phyloP scores from a whole-genome alignment of 2,888 invertebrate genomes.

The Epicampocera succincta region DNA sequence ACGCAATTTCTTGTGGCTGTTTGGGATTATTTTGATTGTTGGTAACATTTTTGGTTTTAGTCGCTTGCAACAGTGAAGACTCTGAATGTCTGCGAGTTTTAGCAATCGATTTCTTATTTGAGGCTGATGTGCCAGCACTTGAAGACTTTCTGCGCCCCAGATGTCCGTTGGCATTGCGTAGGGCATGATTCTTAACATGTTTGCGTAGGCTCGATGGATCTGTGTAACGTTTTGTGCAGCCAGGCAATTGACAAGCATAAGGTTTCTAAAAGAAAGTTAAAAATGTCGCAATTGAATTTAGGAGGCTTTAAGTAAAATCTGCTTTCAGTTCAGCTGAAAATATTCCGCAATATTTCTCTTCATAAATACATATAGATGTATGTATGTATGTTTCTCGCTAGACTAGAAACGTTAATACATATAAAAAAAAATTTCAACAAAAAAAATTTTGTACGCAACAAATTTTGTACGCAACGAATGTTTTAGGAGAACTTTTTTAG shows the following conservation, averaged over 20 bases:
- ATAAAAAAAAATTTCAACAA: too few species aligned
- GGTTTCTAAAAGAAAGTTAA: conserved; percentile 87
- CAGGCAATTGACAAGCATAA: conserved; percentile 93
- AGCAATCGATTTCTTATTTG: conserved; percentile 51
- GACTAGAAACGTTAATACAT: too few species aligned
- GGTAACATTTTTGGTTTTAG: conserved; percentile 51
- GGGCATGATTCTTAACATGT: conserved; percentile 92
- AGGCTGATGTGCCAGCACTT: conserved; percentile 62
- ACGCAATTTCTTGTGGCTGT: conserved; percentile 32
- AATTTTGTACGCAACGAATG: too few species aligned
- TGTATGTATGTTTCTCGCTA: too few species aligned
- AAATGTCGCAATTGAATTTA: too few species aligned
- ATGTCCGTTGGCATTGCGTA: conserved; percentile 77
- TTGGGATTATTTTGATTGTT: conserved; percentile 54
- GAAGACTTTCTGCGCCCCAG: conserved; percentile 80
- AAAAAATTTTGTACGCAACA: too few species aligned
- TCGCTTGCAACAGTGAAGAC: conserved; percentile 56
- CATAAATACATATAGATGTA: too few species aligned
- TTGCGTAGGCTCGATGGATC: conserved; percentile 96
- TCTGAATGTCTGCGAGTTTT: conserved; percentile 70
- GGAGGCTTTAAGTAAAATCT: too few species aligned
- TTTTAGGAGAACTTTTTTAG: too few species aligned
- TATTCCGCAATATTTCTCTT: too few species aligned
- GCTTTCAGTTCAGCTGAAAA: too few species aligned
- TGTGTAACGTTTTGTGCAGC: conserved; percentile 95